Percentiles rank a stretch among this genome's conserved stretches.
These are phyloP conservation scores for Anabas testudineus DNA, from an alignment of 2,797 vertebrate species.

Conservation along the genomic window DNA sequence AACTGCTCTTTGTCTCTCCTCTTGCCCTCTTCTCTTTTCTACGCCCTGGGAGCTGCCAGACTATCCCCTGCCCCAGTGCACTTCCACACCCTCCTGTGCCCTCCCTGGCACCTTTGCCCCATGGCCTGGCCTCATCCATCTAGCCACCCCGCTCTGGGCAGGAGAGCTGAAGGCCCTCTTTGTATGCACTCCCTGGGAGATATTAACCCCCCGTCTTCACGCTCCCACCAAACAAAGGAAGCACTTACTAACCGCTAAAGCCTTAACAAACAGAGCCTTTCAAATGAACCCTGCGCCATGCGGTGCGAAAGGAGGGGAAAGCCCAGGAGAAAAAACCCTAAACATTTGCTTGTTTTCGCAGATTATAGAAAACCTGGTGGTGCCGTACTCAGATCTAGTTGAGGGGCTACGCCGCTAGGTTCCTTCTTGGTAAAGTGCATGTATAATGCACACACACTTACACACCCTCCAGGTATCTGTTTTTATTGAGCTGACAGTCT, in stretches of 20 bases:
- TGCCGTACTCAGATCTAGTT: constrained; percentile 47
- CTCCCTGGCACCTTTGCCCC: constrained; percentile 82
- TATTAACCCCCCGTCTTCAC: constrained; percentile 81
- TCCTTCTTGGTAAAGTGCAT: constrained; percentile 17
- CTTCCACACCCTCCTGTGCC: constrained; percentile 73
- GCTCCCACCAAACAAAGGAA: constrained; percentile 83
- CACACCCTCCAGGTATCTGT: constrained; percentile 7
- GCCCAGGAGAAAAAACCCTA: constrained; percentile 67
- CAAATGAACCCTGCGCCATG: constrained; percentile 81
- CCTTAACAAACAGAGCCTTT: constrained; percentile 85
- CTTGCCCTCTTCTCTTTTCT: constrained; percentile 22
- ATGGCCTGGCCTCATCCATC: constrained; percentile 77
- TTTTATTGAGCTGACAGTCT: not conserved
- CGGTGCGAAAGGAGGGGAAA: constrained; percentile 65
- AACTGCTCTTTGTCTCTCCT: constrained; percentile 1
- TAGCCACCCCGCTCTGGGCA: constrained; percentile 78
- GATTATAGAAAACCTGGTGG: constrained; percentile 75
- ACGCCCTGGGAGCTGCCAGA: constrained; percentile 49
- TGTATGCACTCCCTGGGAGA: constrained; percentile 83
- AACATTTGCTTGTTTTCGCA: constrained; percentile 76
- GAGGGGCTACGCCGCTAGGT: constrained; percentile 22
- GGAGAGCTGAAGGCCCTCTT: constrained; percentile 84
- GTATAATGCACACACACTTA: constrained; percentile 1
- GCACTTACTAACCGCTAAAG: constrained; percentile 87
- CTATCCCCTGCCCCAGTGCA: constrained; percentile 59